A percentile compares a stretch with the other conserved stretches of the same genome.
phyloP scores from a whole-genome alignment of 1,140 invertebrate species.

The Ips typographus region DNA sequence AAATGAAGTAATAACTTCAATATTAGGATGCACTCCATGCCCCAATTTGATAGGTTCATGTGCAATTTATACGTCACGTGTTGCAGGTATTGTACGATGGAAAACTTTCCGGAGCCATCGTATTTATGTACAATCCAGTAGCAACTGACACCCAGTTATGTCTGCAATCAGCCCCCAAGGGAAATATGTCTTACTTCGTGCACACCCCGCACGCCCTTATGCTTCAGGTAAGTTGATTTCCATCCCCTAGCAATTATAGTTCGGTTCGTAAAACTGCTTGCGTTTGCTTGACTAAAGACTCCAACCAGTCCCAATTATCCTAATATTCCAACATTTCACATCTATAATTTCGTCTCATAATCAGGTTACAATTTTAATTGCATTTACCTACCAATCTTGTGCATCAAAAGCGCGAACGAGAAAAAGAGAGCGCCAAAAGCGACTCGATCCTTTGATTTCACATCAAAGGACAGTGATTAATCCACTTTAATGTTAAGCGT shows the following conservation, averaged over 20 bases:
- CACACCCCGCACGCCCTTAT: constrained; percentile 98
- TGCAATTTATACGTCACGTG: neutral
- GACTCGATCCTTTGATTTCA: neutral
- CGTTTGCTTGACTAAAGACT: neutral
- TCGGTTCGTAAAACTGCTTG: neutral
- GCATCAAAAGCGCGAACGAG: constrained; percentile 1
- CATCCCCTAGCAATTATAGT: no score
- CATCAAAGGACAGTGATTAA: constrained; percentile 12
- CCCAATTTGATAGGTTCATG: no score
- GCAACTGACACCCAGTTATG: constrained; percentile 97
- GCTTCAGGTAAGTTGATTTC: constrained; percentile 77
- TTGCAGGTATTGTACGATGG: constrained; percentile 96
- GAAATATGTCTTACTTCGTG: constrained; percentile 95
- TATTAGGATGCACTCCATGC: no score
- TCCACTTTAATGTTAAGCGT: neutral
- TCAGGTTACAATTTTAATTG: neutral
- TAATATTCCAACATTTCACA: neutral
- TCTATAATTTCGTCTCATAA: constrained; percentile 1
- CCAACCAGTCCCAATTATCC: neutral
- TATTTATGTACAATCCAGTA: constrained; percentile 99
- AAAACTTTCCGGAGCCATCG: constrained; percentile 92
- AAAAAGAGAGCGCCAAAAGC: neutral
- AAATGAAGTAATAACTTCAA: no score
- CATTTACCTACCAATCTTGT: neutral
- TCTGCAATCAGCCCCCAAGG: constrained; percentile 95